A percentile compares a stretch with the other conserved stretches of the same genome.
phyloP scores from a whole-genome alignment of 2,113 vertebrate species.

The Caracal caracal region DNA sequence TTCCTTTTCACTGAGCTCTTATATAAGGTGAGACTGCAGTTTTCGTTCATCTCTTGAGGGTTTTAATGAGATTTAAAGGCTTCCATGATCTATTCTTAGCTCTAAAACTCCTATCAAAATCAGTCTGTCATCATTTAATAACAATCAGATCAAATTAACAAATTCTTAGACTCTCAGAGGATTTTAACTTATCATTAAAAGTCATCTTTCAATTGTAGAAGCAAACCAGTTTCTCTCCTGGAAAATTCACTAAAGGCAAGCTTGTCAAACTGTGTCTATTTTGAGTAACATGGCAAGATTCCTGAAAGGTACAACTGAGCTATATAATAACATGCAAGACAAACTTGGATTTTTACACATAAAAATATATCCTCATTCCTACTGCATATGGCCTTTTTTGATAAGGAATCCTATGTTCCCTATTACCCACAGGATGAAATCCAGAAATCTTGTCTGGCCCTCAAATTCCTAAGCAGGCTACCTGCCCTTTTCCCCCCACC shows the following conservation, averaged over 20 bases:
- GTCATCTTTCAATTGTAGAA: neutral
- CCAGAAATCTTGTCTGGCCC: neutral
- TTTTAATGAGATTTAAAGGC: conserved; percentile 16
- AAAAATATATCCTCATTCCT: neutral
- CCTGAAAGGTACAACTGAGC: conserved; percentile 25
- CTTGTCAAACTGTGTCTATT: conserved; percentile 45
- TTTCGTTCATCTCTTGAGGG: neutral
- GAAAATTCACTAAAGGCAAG: conserved; percentile 21
- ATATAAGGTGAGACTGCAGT: neutral
- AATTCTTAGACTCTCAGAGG: neutral
- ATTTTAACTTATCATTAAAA: conserved; percentile 56
- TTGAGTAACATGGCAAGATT: conserved; percentile 15
- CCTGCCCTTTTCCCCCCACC: accelerated
- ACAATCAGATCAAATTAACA: conserved; percentile 40
- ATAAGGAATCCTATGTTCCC: neutral
- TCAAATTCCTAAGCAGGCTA: neutral
- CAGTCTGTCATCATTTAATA: conserved; percentile 17
- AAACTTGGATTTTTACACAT: conserved; percentile 7
- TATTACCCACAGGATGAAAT: neutral
- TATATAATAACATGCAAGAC: neutral
- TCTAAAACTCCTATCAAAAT: conserved; percentile 28
- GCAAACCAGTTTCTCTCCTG: conserved; percentile 24
- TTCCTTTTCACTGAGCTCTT: conserved; percentile 1
- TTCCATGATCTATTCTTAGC: conserved; percentile 14
- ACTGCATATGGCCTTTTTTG: neutral